A percentile compares a stretch with the other conserved stretches of the same genome.
Conservation (phyloP, 2,888 invertebrate genomes). For the Acrobasis suavella region DNA sequence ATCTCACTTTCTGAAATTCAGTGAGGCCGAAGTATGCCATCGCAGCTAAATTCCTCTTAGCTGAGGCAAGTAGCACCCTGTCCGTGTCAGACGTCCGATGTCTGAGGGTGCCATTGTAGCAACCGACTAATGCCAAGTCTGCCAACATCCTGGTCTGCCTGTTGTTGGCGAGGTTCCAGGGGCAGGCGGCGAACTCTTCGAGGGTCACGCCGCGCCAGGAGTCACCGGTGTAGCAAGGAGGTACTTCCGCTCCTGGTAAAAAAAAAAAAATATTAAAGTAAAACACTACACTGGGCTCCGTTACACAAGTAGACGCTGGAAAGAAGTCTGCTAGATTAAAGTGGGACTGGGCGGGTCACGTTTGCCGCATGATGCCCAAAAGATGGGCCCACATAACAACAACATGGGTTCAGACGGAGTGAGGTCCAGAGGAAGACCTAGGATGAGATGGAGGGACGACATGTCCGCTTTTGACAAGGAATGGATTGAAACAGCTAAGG, state of each 20-base stretch:
- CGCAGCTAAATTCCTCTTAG: slow-evolving; percentile 95
- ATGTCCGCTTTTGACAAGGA: no score
- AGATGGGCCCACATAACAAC: no score
- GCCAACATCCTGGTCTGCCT: slow-evolving; percentile 99
- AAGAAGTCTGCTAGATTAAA: no score
- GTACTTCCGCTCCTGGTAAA: slow-evolving; percentile 87
- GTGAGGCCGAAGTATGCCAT: slow-evolving; percentile 99
- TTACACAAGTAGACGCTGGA: no score
- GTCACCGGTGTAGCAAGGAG: slow-evolving; percentile 89
- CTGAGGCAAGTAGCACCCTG: slow-evolving; percentile 94
- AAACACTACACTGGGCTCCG: no score
- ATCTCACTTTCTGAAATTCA: slow-evolving; percentile 92
- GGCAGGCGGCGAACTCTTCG: slow-evolving; percentile 95
- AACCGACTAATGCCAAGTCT: slow-evolving; percentile 96
- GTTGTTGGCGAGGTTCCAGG: slow-evolving; percentile 97
- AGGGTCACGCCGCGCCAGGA: slow-evolving; percentile 95
- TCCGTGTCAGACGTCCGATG: slow-evolving; percentile 87
- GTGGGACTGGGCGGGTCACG: no score
- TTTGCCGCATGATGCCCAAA: no score
- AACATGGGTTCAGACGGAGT: no score
- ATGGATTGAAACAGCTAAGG: no score
- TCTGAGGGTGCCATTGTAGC: slow-evolving; percentile 94
- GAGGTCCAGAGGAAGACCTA: no score
- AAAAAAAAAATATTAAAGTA: neutral
- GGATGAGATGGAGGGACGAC: no score